Base-by-base conservation (phyloP, 2,797 vertebrate species). In the Perodicticus potto region DNA sequence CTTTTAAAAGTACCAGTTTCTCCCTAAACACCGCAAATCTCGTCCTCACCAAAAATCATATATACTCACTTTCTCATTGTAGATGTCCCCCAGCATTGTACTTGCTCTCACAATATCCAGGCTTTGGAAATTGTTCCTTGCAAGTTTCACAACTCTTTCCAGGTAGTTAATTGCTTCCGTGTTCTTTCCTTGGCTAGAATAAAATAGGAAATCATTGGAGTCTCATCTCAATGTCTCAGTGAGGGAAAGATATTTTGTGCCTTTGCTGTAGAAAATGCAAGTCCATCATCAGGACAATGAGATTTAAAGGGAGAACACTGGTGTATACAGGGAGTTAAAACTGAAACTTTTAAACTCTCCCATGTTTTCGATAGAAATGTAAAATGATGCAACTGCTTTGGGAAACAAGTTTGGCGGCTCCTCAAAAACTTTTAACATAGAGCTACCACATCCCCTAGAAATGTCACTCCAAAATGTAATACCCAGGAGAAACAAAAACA, bases 31-130 rank as follows among this genome's bases (percentile, higher is more conserved):
- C 61, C 63, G 25, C 14, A 32, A 19, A 27, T 74, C 32, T 93
- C 27, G 27, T 40, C 67, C 12, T 20, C 45, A 94, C 72, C 29
- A 86, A 59, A 32, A 73, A 72, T 37, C 7, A 25, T 25, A 0
- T 32, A 32, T 93, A 98, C 98, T 98, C 97, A 99, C 99, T 86
- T 82, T 98, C 96, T 97, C 91, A 80, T 98, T 99, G 95, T 98
- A 98, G 97, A 98, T 98, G 82, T 98, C 98, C 27, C 98, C 99
- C 70, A 99, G 98, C 73, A 98, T 98, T 0, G 98, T 74, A 76
- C 98, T 98, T 8, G 98, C 98, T 97, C 98, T 98, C 93, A 98
- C 97, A 57, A 98, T 43, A 83, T 98, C 98, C 37, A 97, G 97
- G 57, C 32, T 97, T 61, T 98, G 98, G n/a, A 97, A 93, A 88